Conservation (phyloP, 1,140 invertebrate species). For the Nylanderia fulva region DNA sequence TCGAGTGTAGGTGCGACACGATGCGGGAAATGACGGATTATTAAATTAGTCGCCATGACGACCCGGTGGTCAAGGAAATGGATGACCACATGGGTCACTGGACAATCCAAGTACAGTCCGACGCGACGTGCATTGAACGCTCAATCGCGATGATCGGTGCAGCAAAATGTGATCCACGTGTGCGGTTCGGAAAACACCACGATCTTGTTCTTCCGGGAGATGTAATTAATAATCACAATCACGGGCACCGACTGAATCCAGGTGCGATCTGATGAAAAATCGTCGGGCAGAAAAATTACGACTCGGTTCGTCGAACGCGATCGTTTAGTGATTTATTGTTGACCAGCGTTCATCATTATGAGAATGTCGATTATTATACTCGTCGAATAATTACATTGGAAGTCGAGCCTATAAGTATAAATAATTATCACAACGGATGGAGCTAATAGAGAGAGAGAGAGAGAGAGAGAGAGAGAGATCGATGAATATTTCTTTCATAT, state of each 20-base stretch:
- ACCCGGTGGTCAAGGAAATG: constrained; percentile 76
- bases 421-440: background rate
- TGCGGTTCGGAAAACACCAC: background rate
- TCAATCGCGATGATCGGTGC: constrained; percentile 3
- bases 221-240: constrained; percentile 27
- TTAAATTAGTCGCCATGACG: constrained; percentile 82
- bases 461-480: background rate
- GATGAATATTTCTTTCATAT: background rate
- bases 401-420: constrained; percentile 1
- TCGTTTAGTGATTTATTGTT: background rate
- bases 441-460: background rate
- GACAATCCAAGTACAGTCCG: constrained; percentile 72
- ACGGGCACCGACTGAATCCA: background rate
- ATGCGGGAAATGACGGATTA: constrained; percentile 66
- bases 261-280: background rate
- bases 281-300: background rate
- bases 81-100: constrained; percentile 37
- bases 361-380: background rate
- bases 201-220: constrained; percentile 17
- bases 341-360: background rate
- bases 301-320: background rate
- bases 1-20: constrained; percentile 7
- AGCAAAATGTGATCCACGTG: background rate
- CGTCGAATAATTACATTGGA: background rate
- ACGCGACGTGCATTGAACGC: constrained; percentile 43